Base-by-base conservation (phyloP, 1,140 invertebrate genomes). In the Triops cancriformis region DNA sequence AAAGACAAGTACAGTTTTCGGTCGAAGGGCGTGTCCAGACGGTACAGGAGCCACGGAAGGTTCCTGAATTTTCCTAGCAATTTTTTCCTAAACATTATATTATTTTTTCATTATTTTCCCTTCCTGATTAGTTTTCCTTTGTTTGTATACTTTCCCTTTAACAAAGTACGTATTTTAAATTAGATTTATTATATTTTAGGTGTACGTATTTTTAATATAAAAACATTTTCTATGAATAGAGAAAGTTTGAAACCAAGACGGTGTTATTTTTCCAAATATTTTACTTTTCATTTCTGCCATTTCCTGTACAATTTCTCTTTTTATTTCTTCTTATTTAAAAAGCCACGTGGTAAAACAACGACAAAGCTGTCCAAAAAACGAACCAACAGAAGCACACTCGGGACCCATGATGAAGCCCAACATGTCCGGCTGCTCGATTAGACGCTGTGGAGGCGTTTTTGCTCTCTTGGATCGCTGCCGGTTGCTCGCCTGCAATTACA, bases 401-500 rank as follows among this genome's bases (percentile, higher is more conserved):
- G 51, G 0, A 64, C 51, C 51, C 14, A 64, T 64, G 51, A 64
- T 18, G 51, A 64, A n/a, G 23, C 51, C 51, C 51, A 64, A 64
- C 51, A 64, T 64, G 51, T 64, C 51, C 51, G 51, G n/a, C 51
- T 64, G 51, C 51, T 1, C 51, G 51, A 64, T 64, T 64, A 64
- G 51, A 64, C 51, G 51, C 51, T 64, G 51, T 64, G 23, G 51
- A 64, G 18, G 51, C 51, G 51, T 64, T 64, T 64, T 64, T 64
- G 51, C 51, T 64, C 51, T 64, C 51, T 64, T 64, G 51, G 51
- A 64, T 64, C 18, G 51, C 51, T 64, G 51, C 51, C 51, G 51
- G 51, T 12, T 64, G 51, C 51, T 64, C 51, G 51, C 51, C 51
- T 64, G 51, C 51, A 64, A 64, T 64, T 64, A 64, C 51, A 64